Base-by-base conservation (phyloP, 2,888 invertebrate genomes). In the Lasioglossum calceatum region DNA sequence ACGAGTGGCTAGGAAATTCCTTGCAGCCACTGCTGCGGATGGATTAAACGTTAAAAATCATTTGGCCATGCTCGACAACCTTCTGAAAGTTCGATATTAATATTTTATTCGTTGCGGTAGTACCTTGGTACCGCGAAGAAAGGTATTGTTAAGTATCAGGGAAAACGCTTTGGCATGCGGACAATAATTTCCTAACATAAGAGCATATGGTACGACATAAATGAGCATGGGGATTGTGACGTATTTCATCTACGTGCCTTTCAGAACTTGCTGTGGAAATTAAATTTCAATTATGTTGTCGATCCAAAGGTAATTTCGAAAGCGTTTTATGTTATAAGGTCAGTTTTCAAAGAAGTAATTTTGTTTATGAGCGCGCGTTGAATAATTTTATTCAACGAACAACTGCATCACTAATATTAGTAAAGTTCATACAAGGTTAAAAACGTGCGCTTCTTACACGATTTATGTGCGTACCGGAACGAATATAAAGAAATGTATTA, bases 41-140 rank as follows among this genome's bases (percentile, higher is more conserved):
- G 70, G 83, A 85, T 85, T 85, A 83, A 85, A 85, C 64, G 83
- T 74, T 64, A 82, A 83, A 85, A 85, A 82, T 85, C 83, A 73
- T 85, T 79, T 58, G 47, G 64, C 73, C 85, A 10, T 16, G 58
- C 50, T 61, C 44, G 82, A 64, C 75, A 77, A 58, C 19, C 54
- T 77, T 77, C 76, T 61, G 36, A 2, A 73, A 73, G 78, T 61
- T 71, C 58, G 70, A 39, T 73, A 83, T 74, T 75, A 64, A 32
- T 64, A 75, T 72, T 75, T 61, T 42, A 67, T 67, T 39, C 19
- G 23, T 10, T 23, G 16, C 67, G 23, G 67, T 42, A 67, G 71
- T 78, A 70, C 77, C 67, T 16, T 27, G 50, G n/a, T 0, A 5
- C 16, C 4, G 7, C 5, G 19, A n/a, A 16, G 1, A 32, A 44